Evolutionary conservation across 1,140 invertebrate genomes (phyloP).

Genomic region (Plectrocnemia conspersa): DNA sequence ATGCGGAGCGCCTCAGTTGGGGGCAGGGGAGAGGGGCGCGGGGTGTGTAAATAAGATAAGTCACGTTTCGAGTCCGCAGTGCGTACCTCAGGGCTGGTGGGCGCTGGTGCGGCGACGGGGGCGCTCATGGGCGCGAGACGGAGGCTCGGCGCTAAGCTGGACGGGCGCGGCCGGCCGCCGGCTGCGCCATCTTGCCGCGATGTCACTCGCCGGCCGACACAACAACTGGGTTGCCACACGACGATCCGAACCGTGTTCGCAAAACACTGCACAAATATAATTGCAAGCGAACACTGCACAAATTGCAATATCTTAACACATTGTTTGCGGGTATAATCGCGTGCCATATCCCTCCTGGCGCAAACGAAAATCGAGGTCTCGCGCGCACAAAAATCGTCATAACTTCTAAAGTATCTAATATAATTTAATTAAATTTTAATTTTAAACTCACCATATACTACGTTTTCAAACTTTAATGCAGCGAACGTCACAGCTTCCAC

Average conservation of each 20-base stretch:
- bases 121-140: constrained; percentile 9
- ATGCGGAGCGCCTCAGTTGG: no score
- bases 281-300: background rate
- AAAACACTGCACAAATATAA: background rate
- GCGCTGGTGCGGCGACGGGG: background rate
- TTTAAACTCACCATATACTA: no score
- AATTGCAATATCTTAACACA: background rate
- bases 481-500: no score
- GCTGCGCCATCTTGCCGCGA: constrained; percentile 20
- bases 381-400: no score
- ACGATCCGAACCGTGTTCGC: background rate
- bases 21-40: no score
- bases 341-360: background rate
- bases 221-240: constrained; percentile 5
- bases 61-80: constrained; percentile 29
- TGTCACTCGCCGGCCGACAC: constrained; percentile 15
- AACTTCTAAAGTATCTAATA: no score
- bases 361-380: background rate
- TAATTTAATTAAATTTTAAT: no score
- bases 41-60: no score
- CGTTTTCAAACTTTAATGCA: no score
- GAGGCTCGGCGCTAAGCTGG: background rate
- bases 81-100: background rate
- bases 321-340: background rate
- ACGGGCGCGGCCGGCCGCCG: constrained; percentile 7